Percentiles rank a stretch among this genome's conserved stretches.
phyloP scores from a whole-genome alignment of 2,797 vertebrate genomes.

The Darevskia mixta region DNA sequence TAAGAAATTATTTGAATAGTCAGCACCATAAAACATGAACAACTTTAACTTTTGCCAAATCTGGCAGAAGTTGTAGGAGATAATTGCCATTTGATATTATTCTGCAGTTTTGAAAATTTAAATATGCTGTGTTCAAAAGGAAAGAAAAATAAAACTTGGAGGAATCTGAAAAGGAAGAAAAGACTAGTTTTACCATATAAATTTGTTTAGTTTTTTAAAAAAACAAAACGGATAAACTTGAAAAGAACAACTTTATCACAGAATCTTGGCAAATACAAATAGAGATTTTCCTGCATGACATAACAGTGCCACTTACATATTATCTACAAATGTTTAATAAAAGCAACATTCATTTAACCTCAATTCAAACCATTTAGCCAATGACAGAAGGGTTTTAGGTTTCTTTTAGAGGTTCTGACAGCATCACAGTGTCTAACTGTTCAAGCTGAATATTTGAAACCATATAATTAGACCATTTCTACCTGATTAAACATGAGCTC shows the following conservation, averaged over 20 bases:
- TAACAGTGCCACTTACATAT: neutral
- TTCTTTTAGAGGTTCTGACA: slow-evolving; percentile 36
- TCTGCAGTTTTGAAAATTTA: neutral
- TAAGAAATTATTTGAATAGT: neutral
- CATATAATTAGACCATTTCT: slow-evolving; percentile 70
- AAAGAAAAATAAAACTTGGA: slow-evolving; percentile 10
- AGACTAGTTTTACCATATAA: slow-evolving; percentile 33
- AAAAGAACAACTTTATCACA: slow-evolving; percentile 68
- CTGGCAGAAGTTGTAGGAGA: slow-evolving; percentile 23
- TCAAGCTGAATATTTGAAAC: slow-evolving; percentile 69
- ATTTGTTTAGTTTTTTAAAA: slow-evolving; percentile 36
- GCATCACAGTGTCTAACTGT: slow-evolving; percentile 55
- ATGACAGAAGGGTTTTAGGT: slow-evolving; percentile 54
- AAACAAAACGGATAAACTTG: slow-evolving; percentile 46
- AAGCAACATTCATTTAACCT: slow-evolving; percentile 31
- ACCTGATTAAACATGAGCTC: slow-evolving; percentile 66
- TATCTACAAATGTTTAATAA: slow-evolving; percentile 5
- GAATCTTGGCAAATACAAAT: slow-evolving; percentile 52
- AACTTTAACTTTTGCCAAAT: neutral
- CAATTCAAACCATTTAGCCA: slow-evolving; percentile 49
- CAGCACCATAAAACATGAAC: neutral
- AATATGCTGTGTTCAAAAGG: neutral
- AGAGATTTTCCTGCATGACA: slow-evolving; percentile 49
- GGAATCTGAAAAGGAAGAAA: slow-evolving; percentile 47
- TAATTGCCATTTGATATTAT: slow-evolving; percentile 29